Conservation (phyloP, 1,140 invertebrate species). For the Forficula auricularia region DNA sequence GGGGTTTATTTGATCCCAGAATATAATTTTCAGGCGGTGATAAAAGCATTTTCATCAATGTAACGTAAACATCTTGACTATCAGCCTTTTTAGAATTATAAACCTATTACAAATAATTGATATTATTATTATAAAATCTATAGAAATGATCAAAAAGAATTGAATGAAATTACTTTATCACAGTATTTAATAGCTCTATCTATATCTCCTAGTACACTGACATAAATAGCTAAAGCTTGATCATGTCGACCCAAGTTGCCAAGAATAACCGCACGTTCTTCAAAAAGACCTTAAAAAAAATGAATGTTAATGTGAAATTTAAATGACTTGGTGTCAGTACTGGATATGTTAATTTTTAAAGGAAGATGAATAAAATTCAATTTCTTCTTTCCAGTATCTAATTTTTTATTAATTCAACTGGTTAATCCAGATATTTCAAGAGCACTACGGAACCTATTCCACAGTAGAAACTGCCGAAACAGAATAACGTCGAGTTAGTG, state of each 20-base stretch:
- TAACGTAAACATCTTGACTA: constrained; percentile 39
- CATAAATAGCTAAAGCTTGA: constrained; percentile 81
- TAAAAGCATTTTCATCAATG: constrained; percentile 35
- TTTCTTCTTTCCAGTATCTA: too few relatives aligned
- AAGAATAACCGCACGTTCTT: constrained; percentile 83
- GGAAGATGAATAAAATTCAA: too few relatives aligned
- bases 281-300: constrained; percentile 45
- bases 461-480: too few relatives aligned
- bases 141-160: too few relatives aligned
- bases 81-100: constrained; percentile 16
- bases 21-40: constrained; percentile 34
- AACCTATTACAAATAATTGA: constrained; percentile 5
- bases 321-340: too few relatives aligned
- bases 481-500: too few relatives aligned
- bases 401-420: too few relatives aligned
- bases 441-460: too few relatives aligned
- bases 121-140: neutral
- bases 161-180: constrained; percentile 34
- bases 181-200: constrained; percentile 72
- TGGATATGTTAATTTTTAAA: constrained; percentile 1
- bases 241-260: constrained; percentile 75
- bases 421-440: too few relatives aligned
- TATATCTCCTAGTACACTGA: constrained; percentile 62
- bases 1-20: constrained; percentile 25
- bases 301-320: too few relatives aligned